These are phyloP conservation scores for Leiothrix lutea DNA, from an alignment of 2,113 vertebrate species.

Conservation along the genomic window DNA sequence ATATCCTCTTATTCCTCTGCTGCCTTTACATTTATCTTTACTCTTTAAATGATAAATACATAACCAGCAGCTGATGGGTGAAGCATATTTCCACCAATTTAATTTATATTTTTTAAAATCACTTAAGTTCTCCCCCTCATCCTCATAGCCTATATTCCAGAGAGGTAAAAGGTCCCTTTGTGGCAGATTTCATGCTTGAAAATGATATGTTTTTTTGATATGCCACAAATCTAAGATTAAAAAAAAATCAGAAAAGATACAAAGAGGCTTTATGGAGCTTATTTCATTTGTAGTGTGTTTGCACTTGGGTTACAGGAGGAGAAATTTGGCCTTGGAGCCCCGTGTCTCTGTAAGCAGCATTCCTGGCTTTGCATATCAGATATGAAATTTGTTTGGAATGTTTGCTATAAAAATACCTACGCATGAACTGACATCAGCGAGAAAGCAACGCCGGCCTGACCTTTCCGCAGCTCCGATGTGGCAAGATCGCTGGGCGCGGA, in stretches of 20 bases:
- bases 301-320: neutral
- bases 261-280: neutral
- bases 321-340: neutral
- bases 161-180: neutral
- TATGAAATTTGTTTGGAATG: slow-evolving; percentile 43
- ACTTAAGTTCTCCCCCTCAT: neutral
- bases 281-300: neutral
- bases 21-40: neutral
- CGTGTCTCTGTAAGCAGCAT: neutral
- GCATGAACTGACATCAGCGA: neutral
- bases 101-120: neutral
- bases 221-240: neutral
- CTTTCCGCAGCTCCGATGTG: neutral
- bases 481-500: neutral
- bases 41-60: neutral
- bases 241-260: neutral
- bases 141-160: neutral
- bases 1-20: neutral
- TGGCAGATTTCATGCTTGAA: neutral
- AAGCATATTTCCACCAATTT: neutral
- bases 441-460: neutral
- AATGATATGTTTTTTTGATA: neutral
- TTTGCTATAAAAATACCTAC: slow-evolving; percentile 47
- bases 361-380: slow-evolving; percentile 13
- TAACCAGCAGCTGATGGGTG: neutral